Evolutionary conservation across 2,797 vertebrate species (phyloP), one percentile per base, ranked within the genome.

Genomic region (Notolepis coatsorum): DNA sequence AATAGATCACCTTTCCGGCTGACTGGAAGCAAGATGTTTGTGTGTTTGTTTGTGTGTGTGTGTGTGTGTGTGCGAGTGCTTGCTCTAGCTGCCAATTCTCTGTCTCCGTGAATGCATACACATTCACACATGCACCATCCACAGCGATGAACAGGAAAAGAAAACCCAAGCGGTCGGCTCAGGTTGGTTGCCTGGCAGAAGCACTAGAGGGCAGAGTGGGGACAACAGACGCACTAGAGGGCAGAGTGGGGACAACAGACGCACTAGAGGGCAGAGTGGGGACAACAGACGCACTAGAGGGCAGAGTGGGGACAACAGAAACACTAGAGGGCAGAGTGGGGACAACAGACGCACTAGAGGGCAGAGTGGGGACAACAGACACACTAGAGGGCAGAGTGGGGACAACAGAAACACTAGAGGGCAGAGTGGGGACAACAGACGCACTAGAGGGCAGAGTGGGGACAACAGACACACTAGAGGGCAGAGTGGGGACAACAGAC

Each of bases 11-110:
- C 63, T 79, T 63, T 56, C 50, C 3, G 65, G 61, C 60, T 61
- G 61, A 68, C 58, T 57, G 52, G 10, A 7, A 8, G 52, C 35
- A 37, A 54, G 35, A 27, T 23, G 23, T 39, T 8, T 52, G 49
- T 73, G 53, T 68, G 55, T 69, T 35, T 70, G 27, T 65, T 42
- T 49, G 42, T 25, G 23, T 10, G 17, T 48, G 24, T 48, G 43
- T 50, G 47, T 30, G 47, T n/a, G 54, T 57, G 23, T 56, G 18
- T 75, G 65, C 61, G 49, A 62, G 71, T 62, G 65, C 79, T 68
- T 67, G 66, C 71, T 77, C 75, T 88, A 91, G 88, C 89, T 89
- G 88, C 90, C 91, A 82, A 33, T 81, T 83, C 64, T 79, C 75
- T 76, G 68, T 37, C 57, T 68, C 64, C 49, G 45, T 47, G 47